These are phyloP conservation scores for Nipponia nippon DNA, from an alignment of 2,113 vertebrate genomes.

Conservation along the genomic window DNA sequence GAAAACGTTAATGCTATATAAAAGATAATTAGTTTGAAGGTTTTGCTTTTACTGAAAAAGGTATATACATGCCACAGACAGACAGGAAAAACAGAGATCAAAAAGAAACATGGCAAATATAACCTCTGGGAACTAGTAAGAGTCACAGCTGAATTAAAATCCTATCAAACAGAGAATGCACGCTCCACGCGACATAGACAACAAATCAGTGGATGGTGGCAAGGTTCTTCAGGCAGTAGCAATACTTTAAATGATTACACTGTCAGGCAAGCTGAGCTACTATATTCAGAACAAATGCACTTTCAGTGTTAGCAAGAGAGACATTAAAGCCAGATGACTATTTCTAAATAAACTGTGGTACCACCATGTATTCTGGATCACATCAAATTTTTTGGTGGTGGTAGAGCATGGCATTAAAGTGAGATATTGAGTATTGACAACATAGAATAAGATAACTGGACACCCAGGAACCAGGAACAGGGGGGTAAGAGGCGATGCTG, in stretches of 20 bases:
- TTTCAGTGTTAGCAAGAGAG: background rate
- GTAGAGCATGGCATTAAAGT: background rate
- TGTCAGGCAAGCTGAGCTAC: background rate
- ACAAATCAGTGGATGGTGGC: background rate
- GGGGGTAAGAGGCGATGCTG: background rate
- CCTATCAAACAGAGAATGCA: background rate
- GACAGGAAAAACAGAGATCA: background rate
- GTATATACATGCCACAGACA: background rate
- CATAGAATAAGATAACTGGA: background rate
- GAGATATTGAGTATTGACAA: background rate
- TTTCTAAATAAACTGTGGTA: background rate
- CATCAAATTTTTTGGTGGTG: background rate
- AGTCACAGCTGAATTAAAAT: background rate
- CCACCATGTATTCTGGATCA: background rate
- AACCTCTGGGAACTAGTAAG: background rate
- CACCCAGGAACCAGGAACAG: background rate
- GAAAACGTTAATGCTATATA: background rate
- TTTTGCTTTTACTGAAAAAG: background rate
- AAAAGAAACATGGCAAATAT: background rate
- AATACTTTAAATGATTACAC: background rate
- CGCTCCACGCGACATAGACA: background rate
- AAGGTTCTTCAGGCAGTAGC: background rate
- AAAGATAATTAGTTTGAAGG: background rate
- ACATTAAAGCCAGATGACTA: background rate
- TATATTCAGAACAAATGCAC: background rate